Percentiles rank a stretch among this genome's conserved stretches.
Evolutionary conservation across 2,113 vertebrate species (phyloP).

Genomic region (Xiphophorus maculatus): DNA sequence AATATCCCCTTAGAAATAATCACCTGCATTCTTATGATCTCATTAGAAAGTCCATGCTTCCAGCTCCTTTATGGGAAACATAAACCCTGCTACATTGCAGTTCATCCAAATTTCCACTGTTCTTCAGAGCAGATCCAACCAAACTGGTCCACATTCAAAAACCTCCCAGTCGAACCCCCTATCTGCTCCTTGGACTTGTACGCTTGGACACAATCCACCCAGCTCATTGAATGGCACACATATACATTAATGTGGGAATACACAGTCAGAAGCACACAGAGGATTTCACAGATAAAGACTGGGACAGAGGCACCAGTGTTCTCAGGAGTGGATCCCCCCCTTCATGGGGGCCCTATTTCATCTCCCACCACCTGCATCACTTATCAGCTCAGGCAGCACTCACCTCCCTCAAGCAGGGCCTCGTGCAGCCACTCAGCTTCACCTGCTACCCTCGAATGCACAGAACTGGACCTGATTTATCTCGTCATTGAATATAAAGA

Average conservation of each 20-base stretch:
- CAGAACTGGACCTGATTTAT: conserved; percentile 9
- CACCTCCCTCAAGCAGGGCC: conserved; percentile 29
- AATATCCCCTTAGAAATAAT: conserved; percentile 12
- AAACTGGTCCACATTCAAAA: conserved; percentile 28
- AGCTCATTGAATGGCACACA: conserved; percentile 16
- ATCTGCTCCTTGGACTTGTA: conserved; percentile 35
- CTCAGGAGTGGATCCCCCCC: conserved; percentile 28
- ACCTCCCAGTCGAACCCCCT: conserved; percentile 17
- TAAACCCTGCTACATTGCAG: background rate
- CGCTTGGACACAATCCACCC: conserved; percentile 42
- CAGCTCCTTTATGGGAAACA: background rate
- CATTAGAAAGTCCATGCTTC: conserved; percentile 3
- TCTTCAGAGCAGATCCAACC: conserved; percentile 25
- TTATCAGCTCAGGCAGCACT: conserved; percentile 55
- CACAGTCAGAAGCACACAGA: conserved; percentile 29
- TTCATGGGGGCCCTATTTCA: conserved; percentile 28
- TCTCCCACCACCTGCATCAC: conserved; percentile 62
- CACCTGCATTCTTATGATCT: conserved; percentile 40
- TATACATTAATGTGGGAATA: conserved; percentile 12
- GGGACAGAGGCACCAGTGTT: conserved; percentile 55
- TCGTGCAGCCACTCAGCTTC: conserved; percentile 32
- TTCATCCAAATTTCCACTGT: conserved; percentile 30
- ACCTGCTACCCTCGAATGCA: conserved; percentile 13
- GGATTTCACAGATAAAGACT: conserved; percentile 48
- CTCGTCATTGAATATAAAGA: conserved; percentile 2